Percentiles rank a stretch among this genome's conserved stretches.
phyloP scores from a whole-genome alignment of 1,140 invertebrate genomes.

The Eumaeus atala region DNA sequence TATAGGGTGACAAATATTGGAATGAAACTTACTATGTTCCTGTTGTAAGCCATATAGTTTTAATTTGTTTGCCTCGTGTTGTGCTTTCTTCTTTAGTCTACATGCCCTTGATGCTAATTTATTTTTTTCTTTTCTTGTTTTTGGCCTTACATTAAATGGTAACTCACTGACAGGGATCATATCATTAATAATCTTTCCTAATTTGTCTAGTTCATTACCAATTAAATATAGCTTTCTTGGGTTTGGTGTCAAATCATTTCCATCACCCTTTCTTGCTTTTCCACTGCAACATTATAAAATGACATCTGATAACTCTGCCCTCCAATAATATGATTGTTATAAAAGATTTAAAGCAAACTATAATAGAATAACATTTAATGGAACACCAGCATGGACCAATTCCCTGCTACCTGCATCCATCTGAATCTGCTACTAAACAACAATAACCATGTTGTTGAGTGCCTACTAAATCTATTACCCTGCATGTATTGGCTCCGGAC shows the following conservation, averaged over 20 bases:
- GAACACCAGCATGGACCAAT: no score
- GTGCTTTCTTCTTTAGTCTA: constrained; percentile 94
- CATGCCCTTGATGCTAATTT: constrained; percentile 97
- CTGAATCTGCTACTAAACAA: no score
- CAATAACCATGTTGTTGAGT: no score
- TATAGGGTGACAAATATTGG: no score
- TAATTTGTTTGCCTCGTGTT: constrained; percentile 96
- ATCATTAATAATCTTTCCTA: constrained; percentile 93
- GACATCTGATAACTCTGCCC: not conserved
- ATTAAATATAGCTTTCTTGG: constrained; percentile 92
- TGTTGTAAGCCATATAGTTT: constrained; percentile 94
- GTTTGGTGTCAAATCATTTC: constrained; percentile 97
- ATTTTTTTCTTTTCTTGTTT: constrained; percentile 97
- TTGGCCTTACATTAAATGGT: constrained; percentile 90
- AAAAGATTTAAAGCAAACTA: no score
- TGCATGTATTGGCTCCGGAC: no score
- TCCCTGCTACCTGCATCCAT: no score
- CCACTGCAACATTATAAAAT: constrained; percentile 76
- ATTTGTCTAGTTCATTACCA: constrained; percentile 93
- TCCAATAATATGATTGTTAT: no score
- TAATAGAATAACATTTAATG: no score
- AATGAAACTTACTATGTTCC: constrained; percentile 90
- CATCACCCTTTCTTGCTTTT: constrained; percentile 97
- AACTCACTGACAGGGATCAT: constrained; percentile 96
- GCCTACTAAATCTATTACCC: no score